Evolutionary conservation across 2,888 invertebrate genomes (phyloP), one percentile per base, ranked within the genome.

Genomic region (Eupithecia pulchellata): DNA sequence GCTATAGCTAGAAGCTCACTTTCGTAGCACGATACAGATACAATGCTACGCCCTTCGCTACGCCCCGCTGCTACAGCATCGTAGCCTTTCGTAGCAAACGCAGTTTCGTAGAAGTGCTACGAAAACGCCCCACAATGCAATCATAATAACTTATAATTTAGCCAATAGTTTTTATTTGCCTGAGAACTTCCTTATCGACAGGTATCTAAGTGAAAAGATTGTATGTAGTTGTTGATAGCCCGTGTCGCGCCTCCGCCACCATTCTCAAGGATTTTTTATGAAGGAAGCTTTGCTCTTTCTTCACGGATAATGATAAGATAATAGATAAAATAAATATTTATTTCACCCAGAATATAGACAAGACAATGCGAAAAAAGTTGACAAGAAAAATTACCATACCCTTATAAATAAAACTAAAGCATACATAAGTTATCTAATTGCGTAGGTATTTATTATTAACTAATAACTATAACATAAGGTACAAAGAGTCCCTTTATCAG

Each of bases 11-110:
- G n/a, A 47, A 20, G 55, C 55, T 14, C 55, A 55, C 11, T 52
- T n/a, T n/a, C 42, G 42, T 47, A 47, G 27, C 55, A 55, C 55
- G 42, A n/a, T 20, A 47, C n/a, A n/a, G 42, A 47, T 47, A 55
- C 25, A 55, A n/a, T 14, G 55, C 25, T 30, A 36, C 32, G 58
- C 42, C 32, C 1, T 1, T n/a, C 60, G 61, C 69, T 65, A 29
- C 69, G 65, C 39, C 4, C 25, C 47, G 25, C 47, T 42, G 25
- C 47, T 52, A 52, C 47, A 47, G 20, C 13, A 25, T 52, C 47
- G 47, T 47, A 47, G 20, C 11, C 20, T 25, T 20, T 52, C 47
- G 47, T 52, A 52, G 13, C 47, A 25, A 52, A 47, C n/a, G n/a
- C n/a, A n/a, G n/a, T 25, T 52, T 8, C 25, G 42, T 42, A 20